Conservation (phyloP, 1,140 invertebrate species). For the Lutraria rhynchaena region DNA sequence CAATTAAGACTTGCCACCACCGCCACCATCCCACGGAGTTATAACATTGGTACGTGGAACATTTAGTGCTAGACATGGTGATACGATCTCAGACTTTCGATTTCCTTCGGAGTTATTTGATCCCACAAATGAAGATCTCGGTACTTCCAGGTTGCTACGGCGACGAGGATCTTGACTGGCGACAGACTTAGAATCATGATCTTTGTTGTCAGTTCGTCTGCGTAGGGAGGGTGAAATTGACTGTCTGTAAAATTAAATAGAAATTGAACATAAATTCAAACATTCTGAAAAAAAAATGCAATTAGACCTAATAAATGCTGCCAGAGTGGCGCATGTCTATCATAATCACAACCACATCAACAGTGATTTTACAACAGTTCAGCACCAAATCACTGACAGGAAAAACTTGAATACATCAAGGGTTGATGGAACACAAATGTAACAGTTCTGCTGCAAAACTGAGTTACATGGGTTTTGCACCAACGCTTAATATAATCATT, state of each 20-base stretch:
- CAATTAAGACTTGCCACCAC: too few species aligned
- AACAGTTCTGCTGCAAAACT: too few species aligned
- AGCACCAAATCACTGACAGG: too few species aligned
- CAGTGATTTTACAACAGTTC: too few species aligned
- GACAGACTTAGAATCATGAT: not conserved
- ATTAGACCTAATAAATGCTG: too few species aligned
- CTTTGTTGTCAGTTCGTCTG: constrained; percentile 24
- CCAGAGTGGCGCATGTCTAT: too few species aligned
- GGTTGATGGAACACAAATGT: too few species aligned
- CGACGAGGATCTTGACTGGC: constrained; percentile 43
- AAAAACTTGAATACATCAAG: too few species aligned
- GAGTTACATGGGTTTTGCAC: too few species aligned
- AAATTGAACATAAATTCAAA: not conserved
- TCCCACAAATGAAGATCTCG: constrained; percentile 6
- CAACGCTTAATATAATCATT: too few species aligned
- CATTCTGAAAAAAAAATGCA: too few species aligned
- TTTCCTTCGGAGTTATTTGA: not conserved
- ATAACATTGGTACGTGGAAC: constrained; percentile 52
- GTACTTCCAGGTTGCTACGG: constrained; percentile 55
- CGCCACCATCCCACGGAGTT: constrained; percentile 52
- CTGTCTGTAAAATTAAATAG: constrained; percentile 14
- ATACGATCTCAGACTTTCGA: constrained; percentile 36
- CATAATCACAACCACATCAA: too few species aligned
- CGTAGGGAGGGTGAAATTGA: constrained; percentile 43
- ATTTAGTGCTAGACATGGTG: constrained; percentile 47